Evolutionary conservation across 2,797 vertebrate species (phyloP).

Genomic region (Acipenser ruthenus): DNA sequence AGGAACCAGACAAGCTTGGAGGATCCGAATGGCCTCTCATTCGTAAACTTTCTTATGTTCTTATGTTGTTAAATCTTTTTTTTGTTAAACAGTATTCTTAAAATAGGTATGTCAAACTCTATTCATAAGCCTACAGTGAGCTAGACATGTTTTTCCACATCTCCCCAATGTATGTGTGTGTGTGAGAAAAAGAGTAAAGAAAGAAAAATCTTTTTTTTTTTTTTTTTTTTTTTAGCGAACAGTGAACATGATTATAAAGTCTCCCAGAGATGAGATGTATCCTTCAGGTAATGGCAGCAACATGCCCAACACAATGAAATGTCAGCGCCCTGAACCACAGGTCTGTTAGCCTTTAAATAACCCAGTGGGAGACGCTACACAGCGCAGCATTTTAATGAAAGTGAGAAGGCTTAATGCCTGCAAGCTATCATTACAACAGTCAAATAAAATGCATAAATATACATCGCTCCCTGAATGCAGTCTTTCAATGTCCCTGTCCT

Average conservation of each 20-base stretch:
- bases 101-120: too few relatives aligned
- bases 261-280: neutral
- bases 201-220: neutral
- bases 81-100: too few relatives aligned
- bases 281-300: neutral
- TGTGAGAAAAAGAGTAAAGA: constrained; percentile 26
- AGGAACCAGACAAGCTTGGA: too few relatives aligned
- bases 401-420: neutral
- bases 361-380: neutral
- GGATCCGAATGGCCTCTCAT: too few relatives aligned
- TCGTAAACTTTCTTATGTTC: too few relatives aligned
- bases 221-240: neutral
- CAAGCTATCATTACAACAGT: neutral
- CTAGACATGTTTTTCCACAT: too few relatives aligned
- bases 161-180: too few relatives aligned
- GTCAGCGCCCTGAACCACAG: too few relatives aligned
- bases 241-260: neutral
- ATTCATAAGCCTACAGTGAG: too few relatives aligned
- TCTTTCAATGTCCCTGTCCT: constrained; percentile 3
- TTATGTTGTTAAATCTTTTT: too few relatives aligned
- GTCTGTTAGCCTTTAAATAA: too few relatives aligned
- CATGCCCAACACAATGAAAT: neutral
- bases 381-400: neutral
- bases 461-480: neutral
- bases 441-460: neutral